phyloP scores from a whole-genome alignment of 2,797 vertebrate species.

The Miichthys miiuy region DNA sequence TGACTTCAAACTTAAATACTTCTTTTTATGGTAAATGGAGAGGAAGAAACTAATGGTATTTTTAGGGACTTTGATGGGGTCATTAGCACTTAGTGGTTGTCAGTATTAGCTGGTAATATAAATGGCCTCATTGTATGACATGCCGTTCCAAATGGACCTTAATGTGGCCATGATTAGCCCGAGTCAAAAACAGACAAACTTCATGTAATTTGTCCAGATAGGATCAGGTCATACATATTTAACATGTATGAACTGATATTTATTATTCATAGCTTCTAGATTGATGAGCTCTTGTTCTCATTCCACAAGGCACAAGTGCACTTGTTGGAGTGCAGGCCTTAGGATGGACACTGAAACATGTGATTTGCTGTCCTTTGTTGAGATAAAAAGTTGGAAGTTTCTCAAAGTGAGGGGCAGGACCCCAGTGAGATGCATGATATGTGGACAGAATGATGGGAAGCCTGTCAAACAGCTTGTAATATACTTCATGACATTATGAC shows the following conservation, averaged over 20 bases:
- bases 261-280: slow-evolving; percentile 52
- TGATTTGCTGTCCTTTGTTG: neutral
- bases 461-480: neutral
- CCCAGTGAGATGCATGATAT: no score
- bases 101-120: slow-evolving; percentile 65
- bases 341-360: no score
- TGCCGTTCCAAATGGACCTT: slow-evolving; percentile 67
- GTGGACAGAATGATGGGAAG: neutral
- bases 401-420: neutral
- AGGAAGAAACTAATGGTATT: slow-evolving; percentile 51
- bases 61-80: slow-evolving; percentile 47
- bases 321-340: slow-evolving; percentile 23
- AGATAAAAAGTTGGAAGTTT: neutral
- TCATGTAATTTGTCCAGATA: slow-evolving; percentile 78
- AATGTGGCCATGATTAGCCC: slow-evolving; percentile 77
- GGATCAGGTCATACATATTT: slow-evolving; percentile 77
- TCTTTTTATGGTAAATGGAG: slow-evolving; percentile 27
- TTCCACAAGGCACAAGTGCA: slow-evolving; percentile 1
- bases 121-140: slow-evolving; percentile 69
- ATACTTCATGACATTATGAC: neutral
- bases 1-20: slow-evolving; percentile 18
- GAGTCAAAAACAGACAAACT: slow-evolving; percentile 77
- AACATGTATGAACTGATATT: slow-evolving; percentile 42
- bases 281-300: slow-evolving; percentile 53
- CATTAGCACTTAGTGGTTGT: slow-evolving; percentile 65